These are phyloP conservation scores for Hippoglossus stenolepis DNA, from an alignment of 2,113 vertebrate species.

Conservation along the genomic window DNA sequence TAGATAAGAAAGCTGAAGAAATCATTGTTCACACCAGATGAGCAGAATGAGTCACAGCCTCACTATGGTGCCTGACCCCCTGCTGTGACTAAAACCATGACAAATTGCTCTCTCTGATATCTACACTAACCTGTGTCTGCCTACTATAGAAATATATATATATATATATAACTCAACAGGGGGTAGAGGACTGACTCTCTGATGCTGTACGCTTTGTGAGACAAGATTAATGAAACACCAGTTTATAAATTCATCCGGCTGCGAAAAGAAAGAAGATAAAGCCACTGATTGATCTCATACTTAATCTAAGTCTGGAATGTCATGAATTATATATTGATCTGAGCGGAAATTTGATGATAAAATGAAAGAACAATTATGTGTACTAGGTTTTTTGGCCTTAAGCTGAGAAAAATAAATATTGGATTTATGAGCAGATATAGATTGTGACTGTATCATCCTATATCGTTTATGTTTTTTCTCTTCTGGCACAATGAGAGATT, in stretches of 20 bases:
- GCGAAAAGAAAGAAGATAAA: constrained; percentile 18
- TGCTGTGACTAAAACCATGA: constrained; percentile 45
- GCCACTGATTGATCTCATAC: neutral
- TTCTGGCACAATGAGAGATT: neutral
- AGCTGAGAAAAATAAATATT: neutral
- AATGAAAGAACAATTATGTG: neutral
- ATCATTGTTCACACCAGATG: constrained; percentile 10
- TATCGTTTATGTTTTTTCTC: neutral
- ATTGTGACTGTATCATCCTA: neutral
- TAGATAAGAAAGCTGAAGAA: constrained; percentile 12
- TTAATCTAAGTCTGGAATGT: neutral
- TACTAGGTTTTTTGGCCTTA: too few species aligned
- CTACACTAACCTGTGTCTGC: constrained; percentile 16
- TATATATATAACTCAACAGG: constrained; percentile 28
- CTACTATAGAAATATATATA: constrained; percentile 32
- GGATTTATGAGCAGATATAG: neutral
- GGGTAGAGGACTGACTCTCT: constrained; percentile 12
- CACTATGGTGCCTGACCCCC: constrained; percentile 12
- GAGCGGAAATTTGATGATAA: constrained; percentile 8
- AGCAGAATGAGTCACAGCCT: neutral
- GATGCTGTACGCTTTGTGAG: constrained; percentile 27
- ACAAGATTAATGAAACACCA: constrained; percentile 38
- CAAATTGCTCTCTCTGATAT: constrained; percentile 45
- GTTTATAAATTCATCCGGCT: constrained; percentile 23
- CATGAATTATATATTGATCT: neutral